Base-by-base conservation (phyloP, 2,797 vertebrate genomes). In the Labeo calbasu region DNA sequence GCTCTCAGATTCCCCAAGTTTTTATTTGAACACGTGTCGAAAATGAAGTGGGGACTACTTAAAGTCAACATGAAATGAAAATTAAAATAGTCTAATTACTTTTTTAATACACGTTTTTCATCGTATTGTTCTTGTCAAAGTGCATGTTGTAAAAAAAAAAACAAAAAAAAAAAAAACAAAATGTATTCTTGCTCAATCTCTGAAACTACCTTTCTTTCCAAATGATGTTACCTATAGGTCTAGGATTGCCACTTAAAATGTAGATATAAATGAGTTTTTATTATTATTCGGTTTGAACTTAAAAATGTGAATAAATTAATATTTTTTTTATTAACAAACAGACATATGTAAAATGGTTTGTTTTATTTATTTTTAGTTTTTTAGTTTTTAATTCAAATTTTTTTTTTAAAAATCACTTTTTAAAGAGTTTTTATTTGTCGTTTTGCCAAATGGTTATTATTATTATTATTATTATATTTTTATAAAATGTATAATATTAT, bases 1-100 rank as follows among this genome's bases (percentile, higher is more conserved):
- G 25, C 76, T 46, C 25, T 43, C 48, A 55, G 21, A 77, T 53
- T 57, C 40, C 17, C n/a, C 4, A 51, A 55, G n/a, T 71, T 36
- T 69, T 84, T 46, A 81, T 71, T 80, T 84, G 50, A 65, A 63
- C 51, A 84, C n/a, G 28, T 50, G 36, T 73, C n/a, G 28, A 19
- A 78, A 84, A 65, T 85, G 13, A 75, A 77, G 57, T 55, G 48
- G 59, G 55, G 48, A 19, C 50, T 73, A n/a, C 71, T 71, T 71
- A 43, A 81, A 70, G 36, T 7, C 19, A 21, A 57, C 14, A 55
- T 48, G 36, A 46, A 71, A 65, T 78, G 15, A 19, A 36, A 59
- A 65, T 78, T n/a, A 19, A 36, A 59, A 55, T 15, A 21, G 2
- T 17, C 40, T 17, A 78, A 63, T 25, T 50, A 59, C 14, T 73